phyloP scores from a whole-genome alignment of 2,113 vertebrate genomes.

The Larimichthys polyactis region DNA sequence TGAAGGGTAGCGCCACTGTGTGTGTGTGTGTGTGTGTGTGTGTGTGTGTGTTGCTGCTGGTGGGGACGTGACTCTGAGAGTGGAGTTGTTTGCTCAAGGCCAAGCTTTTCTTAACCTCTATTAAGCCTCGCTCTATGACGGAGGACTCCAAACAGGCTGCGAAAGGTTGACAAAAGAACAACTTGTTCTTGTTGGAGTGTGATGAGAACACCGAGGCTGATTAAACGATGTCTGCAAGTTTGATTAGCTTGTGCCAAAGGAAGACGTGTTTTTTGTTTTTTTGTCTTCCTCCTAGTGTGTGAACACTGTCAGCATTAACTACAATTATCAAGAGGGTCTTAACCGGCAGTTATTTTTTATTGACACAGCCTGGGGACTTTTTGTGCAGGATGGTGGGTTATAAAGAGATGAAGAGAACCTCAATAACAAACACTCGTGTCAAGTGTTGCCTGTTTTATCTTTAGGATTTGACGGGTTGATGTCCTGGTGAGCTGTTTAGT shows the following conservation, averaged over 20 bases:
- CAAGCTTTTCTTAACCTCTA: conserved; percentile 65
- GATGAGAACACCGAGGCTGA: conserved; percentile 33
- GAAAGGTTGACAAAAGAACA: conserved; percentile 1
- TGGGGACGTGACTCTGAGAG: conserved; percentile 33
- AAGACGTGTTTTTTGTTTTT: conserved; percentile 21
- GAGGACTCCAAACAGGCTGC: conserved; percentile 12
- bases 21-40: conserved; percentile 6
- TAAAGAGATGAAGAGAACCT: conserved; percentile 30
- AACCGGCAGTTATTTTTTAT: conserved; percentile 43
- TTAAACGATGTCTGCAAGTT: conserved; percentile 35
- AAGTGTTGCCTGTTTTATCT: not conserved
- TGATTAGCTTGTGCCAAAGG: conserved; percentile 14
- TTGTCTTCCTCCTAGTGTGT: not conserved
- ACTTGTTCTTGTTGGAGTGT: conserved; percentile 11
- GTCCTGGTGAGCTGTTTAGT: not conserved
- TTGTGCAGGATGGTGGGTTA: not conserved
- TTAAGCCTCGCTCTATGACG: conserved; percentile 34
- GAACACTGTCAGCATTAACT: not conserved
- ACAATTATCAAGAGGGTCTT: conserved; percentile 27
- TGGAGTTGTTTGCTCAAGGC: conserved; percentile 31
- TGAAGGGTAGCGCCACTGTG: conserved; percentile 13
- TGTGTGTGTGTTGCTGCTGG: conserved; percentile 2
- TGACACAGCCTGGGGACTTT: conserved; percentile 29
- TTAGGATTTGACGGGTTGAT: not conserved
- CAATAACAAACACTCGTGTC: conserved; percentile 9